Evolutionary conservation across 2,113 vertebrate species (phyloP).

Genomic region (Trichechus manatus): DNA sequence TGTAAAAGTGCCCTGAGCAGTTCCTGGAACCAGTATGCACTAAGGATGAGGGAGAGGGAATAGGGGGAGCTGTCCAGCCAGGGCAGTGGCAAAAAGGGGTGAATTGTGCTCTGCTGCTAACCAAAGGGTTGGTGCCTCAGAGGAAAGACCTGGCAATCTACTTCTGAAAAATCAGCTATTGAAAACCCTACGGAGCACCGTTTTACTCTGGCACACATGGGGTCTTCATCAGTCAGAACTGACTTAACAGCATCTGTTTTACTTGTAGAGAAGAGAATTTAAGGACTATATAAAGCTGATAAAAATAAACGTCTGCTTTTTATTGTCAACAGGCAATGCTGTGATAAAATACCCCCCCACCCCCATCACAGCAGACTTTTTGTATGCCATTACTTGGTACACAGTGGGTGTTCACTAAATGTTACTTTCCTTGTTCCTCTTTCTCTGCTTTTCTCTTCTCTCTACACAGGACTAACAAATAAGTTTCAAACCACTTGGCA

Average conservation of each 20-base stretch:
- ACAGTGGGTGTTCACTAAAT: not conserved
- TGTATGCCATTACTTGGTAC: rapidly evolving
- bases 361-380: not conserved
- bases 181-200: no score
- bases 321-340: not conserved
- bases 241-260: no score
- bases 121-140: no score
- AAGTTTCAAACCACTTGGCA: not conserved
- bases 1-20: not conserved
- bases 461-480: not conserved
- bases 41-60: rapidly evolving
- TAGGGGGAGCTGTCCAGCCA: no score
- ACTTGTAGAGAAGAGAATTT: not conserved
- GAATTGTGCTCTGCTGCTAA: no score
- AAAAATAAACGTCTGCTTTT: not conserved
- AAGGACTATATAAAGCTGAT: not conserved
- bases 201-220: no score
- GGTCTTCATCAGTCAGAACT: no score
- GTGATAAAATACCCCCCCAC: not conserved
- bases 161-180: no score
- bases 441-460: not conserved
- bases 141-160: no score
- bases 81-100: no score
- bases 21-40: rapidly evolving
- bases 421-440: not conserved